Evolutionary conservation across 2,113 vertebrate genomes (phyloP), one percentile per base, ranked within the genome.

Genomic region (Aldabrachelys gigantea): DNA sequence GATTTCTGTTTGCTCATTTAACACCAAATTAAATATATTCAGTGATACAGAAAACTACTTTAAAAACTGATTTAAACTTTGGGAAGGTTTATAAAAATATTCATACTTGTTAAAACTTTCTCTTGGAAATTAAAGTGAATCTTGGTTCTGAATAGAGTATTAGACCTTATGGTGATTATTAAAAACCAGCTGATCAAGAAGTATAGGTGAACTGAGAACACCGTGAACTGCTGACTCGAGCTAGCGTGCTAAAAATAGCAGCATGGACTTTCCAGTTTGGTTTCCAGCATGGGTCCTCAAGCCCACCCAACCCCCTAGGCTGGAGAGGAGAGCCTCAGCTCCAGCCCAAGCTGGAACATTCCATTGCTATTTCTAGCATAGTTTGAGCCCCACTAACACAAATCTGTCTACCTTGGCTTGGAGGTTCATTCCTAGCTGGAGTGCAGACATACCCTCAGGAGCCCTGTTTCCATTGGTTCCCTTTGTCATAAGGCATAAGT

Each of bases 191-290:
- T 94, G 86, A 95, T 94, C 90, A 93, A 91, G 94, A 82, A 76
- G 59, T 57, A 16, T 4, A 87, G 91, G 91, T 92, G 91, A 96
- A 27, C 50, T 53, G 91, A 89, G 94, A 95, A 91, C 82, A 6
- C 56, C 3, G 0, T 3, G 31, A 4, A 41, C 80, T 65, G 57
- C 29, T 69, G 85, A 21, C 24, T 89, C 6, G 47, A 69, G 57
- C 47, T 69, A 53, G 38, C 29, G 5, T 59, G 38, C 16, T 44
- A 41, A 31, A 50, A 49, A 79, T 25, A 87, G 72, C 13, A 57
- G 41, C 56, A 59, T 65, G 62, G 31, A 17, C 16, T 35, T 65
- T 65, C 14, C 62, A n/a, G 62, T 65, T n/a, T 2, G 16, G 62
- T 31, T 31, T 65, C 14, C 62, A 35, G 2, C 14, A 35, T 65